A percentile compares a stretch with the other conserved stretches of the same genome.
phyloP scores from a whole-genome alignment of 2,888 invertebrate species.

The Epinotia demarniana region DNA sequence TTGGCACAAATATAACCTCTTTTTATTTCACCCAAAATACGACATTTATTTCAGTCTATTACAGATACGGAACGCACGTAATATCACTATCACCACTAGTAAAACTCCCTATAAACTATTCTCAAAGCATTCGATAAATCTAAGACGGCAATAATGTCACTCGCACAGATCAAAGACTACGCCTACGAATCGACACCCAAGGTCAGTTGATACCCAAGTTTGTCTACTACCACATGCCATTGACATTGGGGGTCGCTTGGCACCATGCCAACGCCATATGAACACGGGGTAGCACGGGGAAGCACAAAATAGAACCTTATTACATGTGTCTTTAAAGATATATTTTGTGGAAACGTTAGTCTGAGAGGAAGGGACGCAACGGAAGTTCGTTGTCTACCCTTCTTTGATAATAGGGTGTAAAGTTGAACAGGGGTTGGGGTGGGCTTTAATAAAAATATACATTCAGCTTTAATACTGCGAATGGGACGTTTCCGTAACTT shows the following conservation, averaged over 20 bases:
- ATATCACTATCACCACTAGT: slow-evolving; percentile 2
- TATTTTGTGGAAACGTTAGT: slow-evolving; percentile 10
- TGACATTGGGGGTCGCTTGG: slow-evolving; percentile 75
- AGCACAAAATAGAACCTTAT: slow-evolving; percentile 50
- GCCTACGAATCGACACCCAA: slow-evolving; percentile 32
- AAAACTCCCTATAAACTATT: slow-evolving; percentile 16
- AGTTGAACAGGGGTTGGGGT: slow-evolving; percentile 14
- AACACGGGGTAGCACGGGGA: slow-evolving; percentile 57
- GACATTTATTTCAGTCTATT: not conserved
- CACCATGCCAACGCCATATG: slow-evolving; percentile 49
- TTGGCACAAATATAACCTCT: not conserved
- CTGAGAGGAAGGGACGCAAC: slow-evolving; percentile 18
- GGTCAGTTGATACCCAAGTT: slow-evolving; percentile 48
- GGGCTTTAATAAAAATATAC: slow-evolving; percentile 36
- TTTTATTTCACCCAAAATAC: not conserved
- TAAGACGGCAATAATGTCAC: slow-evolving; percentile 35
- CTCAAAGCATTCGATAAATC: slow-evolving; percentile 33
- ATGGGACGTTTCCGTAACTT: slow-evolving; percentile 8
- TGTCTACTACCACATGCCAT: slow-evolving; percentile 67
- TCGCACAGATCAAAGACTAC: slow-evolving; percentile 40
- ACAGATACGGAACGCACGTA: slow-evolving; percentile 7
- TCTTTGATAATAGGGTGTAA: slow-evolving; percentile 20
- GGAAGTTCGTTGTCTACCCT: slow-evolving; percentile 31
- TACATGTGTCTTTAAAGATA: slow-evolving; percentile 11
- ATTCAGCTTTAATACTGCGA: slow-evolving; percentile 25